Conservation (phyloP, 1,140 invertebrate species). For the Phymorhynchus buccinoides region DNA sequence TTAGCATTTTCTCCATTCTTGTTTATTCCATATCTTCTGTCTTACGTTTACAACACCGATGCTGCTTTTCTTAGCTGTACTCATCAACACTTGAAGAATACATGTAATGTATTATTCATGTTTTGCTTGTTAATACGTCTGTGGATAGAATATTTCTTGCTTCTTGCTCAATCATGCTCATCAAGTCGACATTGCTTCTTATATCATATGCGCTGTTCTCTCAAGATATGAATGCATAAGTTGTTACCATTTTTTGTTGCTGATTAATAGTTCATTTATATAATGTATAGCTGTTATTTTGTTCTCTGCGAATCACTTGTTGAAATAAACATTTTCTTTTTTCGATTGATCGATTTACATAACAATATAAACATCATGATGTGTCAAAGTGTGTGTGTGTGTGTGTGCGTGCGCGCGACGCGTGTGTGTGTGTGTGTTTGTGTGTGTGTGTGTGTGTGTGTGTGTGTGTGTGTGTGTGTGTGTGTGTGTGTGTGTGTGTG, state of each 20-base stretch:
- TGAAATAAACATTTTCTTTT: background rate
- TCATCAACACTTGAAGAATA: too few relatives aligned
- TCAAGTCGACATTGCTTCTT: too few relatives aligned
- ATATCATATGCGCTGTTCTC: too few relatives aligned
- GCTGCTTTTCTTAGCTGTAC: too few relatives aligned
- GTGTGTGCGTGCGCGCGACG: background rate
- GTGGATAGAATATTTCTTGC: too few relatives aligned
- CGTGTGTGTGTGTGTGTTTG: slow-evolving; percentile 20
- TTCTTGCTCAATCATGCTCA: too few relatives aligned
- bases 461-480: slow-evolving; percentile 2
- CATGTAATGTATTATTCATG: background rate
- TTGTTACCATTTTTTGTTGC: background rate
- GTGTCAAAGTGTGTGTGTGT: background rate
- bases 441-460: slow-evolving; percentile 1
- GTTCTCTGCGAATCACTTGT: background rate
- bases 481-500: background rate
- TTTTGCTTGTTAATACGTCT: background rate
- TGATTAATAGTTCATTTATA: background rate
- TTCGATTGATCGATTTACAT: background rate
- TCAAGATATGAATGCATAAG: background rate
- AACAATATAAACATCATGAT: too few relatives aligned
- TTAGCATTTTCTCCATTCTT: too few relatives aligned
- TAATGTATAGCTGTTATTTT: background rate
- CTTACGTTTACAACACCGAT: too few relatives aligned
- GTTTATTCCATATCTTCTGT: too few relatives aligned